phyloP scores from a whole-genome alignment of 2,888 invertebrate species.

The Lutraria lutraria region DNA sequence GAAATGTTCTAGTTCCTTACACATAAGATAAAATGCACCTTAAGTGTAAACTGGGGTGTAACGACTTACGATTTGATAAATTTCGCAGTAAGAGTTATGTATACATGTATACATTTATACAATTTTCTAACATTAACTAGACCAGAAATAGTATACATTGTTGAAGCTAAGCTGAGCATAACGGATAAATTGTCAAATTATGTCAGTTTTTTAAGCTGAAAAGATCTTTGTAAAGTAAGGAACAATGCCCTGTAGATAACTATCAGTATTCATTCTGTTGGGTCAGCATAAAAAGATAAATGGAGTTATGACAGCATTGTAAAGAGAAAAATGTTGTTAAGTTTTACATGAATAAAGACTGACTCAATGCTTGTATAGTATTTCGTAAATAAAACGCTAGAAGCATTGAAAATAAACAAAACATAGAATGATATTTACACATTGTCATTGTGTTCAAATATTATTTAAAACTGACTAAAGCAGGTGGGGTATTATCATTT shows the following conservation, averaged over 20 bases:
- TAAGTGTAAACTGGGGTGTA: not conserved
- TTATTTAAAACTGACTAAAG: no score
- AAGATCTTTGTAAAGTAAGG: not conserved
- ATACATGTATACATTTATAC: not conserved
- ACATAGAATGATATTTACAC: no score
- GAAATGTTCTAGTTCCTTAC: constrained; percentile 1
- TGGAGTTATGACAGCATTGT: no score
- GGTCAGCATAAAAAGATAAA: not conserved
- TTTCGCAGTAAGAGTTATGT: not conserved
- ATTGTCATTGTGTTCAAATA: no score
- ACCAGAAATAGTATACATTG: constrained; percentile 11
- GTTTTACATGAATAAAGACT: no score
- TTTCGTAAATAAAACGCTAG: no score
- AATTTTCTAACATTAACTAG: not conserved
- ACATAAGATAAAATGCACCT: not conserved
- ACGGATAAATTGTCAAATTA: constrained; percentile 31
- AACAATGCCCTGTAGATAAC: not conserved
- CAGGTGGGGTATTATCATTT: no score
- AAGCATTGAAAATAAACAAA: no score
- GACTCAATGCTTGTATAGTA: no score
- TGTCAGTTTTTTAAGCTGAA: constrained; percentile 19
- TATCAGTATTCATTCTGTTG: not conserved
- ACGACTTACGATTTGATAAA: not conserved
- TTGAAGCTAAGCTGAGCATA: constrained; percentile 1
- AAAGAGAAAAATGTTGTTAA: no score